phyloP scores from a whole-genome alignment of 2,797 vertebrate species.

The Gallirallus australis region DNA sequence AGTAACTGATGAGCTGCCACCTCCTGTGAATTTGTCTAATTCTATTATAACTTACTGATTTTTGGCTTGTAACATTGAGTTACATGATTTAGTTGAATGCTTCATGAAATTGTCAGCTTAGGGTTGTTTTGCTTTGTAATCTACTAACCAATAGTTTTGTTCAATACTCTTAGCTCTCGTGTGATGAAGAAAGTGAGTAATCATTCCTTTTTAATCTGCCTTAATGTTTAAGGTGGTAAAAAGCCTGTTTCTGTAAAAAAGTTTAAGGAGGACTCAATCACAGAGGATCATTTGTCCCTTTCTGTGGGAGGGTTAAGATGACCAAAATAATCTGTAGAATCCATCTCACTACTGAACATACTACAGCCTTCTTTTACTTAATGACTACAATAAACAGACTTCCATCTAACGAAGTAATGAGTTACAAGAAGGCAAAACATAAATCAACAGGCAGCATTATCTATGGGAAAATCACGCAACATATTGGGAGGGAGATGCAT shows the following conservation, averaged over 20 bases:
- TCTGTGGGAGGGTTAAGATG: background rate
- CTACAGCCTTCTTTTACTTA: background rate
- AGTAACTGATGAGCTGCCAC: background rate
- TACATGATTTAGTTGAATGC: background rate
- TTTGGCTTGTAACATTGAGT: background rate
- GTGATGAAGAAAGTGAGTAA: background rate
- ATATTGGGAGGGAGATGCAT: background rate
- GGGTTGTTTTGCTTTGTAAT: background rate
- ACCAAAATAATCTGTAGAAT: background rate
- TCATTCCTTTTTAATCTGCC: background rate
- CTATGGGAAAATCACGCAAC: background rate
- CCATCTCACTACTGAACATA: background rate
- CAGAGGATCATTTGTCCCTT: background rate
- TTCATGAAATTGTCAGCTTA: background rate
- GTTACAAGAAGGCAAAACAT: background rate
- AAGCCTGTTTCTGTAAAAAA: background rate
- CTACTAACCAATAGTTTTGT: background rate
- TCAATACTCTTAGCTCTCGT: background rate
- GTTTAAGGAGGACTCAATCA: background rate
- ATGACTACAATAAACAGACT: background rate
- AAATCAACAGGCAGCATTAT: background rate
- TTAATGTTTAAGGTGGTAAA: background rate
- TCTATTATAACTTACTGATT: background rate
- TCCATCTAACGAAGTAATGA: background rate
- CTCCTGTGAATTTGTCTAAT: background rate